phyloP scores from a whole-genome alignment of 2,113 vertebrate species.

The Dinomys branickii region DNA sequence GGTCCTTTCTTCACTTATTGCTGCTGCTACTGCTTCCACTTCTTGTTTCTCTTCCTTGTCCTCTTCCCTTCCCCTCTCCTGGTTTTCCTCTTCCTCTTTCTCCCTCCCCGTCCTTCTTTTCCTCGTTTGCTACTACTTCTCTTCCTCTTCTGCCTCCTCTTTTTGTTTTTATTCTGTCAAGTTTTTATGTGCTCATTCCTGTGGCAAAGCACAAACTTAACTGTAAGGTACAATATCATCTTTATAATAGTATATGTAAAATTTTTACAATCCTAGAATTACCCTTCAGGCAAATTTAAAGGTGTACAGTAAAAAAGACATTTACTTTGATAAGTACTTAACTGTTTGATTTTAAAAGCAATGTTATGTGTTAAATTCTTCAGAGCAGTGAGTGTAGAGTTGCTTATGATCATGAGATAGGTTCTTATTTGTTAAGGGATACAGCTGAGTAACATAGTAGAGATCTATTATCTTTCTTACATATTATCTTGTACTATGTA shows the following conservation, averaged over 20 bases:
- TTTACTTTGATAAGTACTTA: neutral
- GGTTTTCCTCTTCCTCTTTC: neutral
- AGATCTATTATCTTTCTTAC: neutral
- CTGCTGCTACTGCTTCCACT: too few species aligned
- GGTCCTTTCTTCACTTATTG: neutral
- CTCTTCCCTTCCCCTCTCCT: too few species aligned
- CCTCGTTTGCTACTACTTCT: too few species aligned
- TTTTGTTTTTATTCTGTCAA: neutral
- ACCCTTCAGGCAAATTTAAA: neutral
- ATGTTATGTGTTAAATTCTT: neutral
- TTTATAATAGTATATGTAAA: conserved; percentile 14
- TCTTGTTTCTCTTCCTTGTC: neutral
- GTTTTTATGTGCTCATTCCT: neutral
- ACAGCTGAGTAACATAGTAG: neutral
- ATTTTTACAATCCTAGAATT: neutral
- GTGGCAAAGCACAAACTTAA: neutral
- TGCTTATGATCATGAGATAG: neutral
- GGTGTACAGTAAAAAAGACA: neutral
- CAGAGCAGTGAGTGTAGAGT: neutral
- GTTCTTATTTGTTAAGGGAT: neutral
- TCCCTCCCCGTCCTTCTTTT: neutral
- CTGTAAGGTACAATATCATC: neutral
- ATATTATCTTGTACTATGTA: neutral
- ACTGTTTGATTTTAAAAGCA: neutral
- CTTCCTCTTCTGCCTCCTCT: neutral